Evolutionary conservation across 1,140 invertebrate genomes (phyloP).

Genomic region (Caerostris darwini): DNA sequence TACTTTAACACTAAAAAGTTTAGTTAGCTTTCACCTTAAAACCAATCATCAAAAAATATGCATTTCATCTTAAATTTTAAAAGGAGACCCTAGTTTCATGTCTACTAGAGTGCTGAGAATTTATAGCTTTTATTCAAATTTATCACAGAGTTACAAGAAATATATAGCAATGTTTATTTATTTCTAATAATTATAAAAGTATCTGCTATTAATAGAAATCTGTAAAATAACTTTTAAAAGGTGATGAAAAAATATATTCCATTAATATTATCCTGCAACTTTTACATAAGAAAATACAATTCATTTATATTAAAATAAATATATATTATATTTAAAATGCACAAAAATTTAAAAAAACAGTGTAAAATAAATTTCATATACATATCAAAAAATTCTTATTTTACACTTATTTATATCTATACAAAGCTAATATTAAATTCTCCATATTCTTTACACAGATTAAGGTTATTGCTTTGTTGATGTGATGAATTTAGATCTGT

Average conservation of each 20-base stretch:
- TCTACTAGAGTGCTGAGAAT: too few relatives aligned
- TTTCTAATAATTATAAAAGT: too few relatives aligned
- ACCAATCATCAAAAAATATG: too few relatives aligned
- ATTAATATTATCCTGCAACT: neutral
- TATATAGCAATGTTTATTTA: too few relatives aligned
- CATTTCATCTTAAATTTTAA: too few relatives aligned
- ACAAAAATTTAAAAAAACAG: neutral
- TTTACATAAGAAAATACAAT: neutral
- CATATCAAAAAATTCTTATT: neutral
- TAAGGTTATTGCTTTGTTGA: slow-evolving; percentile 48
- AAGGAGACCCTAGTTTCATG: too few relatives aligned
- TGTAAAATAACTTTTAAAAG: too few relatives aligned
- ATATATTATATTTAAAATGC: neutral
- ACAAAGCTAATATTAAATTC: slow-evolving; percentile 78
- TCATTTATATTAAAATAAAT: neutral
- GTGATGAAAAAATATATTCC: neutral
- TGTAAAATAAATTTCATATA: neutral
- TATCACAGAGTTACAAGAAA: too few relatives aligned
- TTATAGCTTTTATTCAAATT: too few relatives aligned
- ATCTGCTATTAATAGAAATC: too few relatives aligned
- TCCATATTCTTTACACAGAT: slow-evolving; percentile 69
- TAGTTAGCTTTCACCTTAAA: too few relatives aligned
- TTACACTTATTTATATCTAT: slow-evolving; percentile 8
- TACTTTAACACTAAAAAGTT: too few relatives aligned
- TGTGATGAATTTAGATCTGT: neutral